A percentile compares a stretch with the other conserved stretches of the same genome.
Evolutionary conservation across 2,113 vertebrate genomes (phyloP).

Genomic region (Ranitomeya imitator): DNA sequence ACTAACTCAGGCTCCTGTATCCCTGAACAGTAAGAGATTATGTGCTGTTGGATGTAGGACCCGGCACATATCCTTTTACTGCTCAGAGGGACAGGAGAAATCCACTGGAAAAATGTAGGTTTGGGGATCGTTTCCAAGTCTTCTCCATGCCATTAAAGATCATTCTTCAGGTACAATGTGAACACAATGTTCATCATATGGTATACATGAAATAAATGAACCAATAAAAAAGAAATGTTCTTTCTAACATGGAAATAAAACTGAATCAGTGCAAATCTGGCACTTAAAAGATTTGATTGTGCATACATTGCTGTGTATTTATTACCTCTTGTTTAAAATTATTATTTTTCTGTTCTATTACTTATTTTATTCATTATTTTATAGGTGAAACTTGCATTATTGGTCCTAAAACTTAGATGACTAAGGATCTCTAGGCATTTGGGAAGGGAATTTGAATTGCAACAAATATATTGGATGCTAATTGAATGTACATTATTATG

Average conservation of each 20-base stretch:
- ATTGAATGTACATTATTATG: too few species aligned
- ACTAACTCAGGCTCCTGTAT: neutral
- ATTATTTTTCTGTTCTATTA: neutral
- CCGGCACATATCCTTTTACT: constrained; percentile 67
- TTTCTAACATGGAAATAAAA: neutral
- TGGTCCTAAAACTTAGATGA: neutral
- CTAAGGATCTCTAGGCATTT: too few species aligned
- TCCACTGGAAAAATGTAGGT: neutral
- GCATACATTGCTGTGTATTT: neutral
- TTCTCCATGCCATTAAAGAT: neutral
- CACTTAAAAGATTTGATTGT: neutral
- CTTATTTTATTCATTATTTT: neutral
- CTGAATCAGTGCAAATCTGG: neutral
- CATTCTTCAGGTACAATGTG: neutral
- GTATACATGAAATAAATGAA: neutral
- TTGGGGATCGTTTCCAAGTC: neutral
- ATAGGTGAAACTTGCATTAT: neutral
- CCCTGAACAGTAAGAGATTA: constrained; percentile 70
- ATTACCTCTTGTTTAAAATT: neutral
- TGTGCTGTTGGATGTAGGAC: constrained; percentile 62
- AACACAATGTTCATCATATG: neutral
- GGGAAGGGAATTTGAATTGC: too few species aligned
- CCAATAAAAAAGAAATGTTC: neutral
- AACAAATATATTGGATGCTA: too few species aligned
- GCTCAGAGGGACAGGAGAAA: constrained; percentile 60